phyloP scores from a whole-genome alignment of 2,113 vertebrate genomes.

The Callithrix jacchus region DNA sequence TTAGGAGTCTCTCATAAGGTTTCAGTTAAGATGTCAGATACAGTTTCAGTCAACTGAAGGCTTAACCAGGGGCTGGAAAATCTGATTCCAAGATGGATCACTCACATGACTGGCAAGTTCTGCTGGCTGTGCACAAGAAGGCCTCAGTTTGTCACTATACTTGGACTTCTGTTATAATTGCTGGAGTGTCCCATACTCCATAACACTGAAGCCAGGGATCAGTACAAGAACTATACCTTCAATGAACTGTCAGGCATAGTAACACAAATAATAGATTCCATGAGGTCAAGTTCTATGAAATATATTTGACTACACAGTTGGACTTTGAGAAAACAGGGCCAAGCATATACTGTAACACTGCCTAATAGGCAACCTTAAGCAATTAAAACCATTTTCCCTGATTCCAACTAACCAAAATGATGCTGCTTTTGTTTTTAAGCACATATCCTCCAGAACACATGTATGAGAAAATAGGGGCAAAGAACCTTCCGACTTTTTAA shows the following conservation, averaged over 20 bases:
- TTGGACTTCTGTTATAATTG: background rate
- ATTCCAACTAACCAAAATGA: conserved; percentile 86
- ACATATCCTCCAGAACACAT: conserved; percentile 83
- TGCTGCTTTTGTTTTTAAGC: conserved; percentile 83
- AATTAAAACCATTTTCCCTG: conserved; percentile 80
- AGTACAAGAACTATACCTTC: background rate
- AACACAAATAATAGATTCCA: background rate
- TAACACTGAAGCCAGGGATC: background rate
- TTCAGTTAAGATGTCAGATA: background rate
- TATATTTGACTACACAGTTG: background rate
- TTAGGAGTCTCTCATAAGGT: background rate
- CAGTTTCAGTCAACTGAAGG: background rate
- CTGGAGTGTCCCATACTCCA: background rate
- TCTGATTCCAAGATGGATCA: background rate
- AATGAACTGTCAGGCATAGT: background rate
- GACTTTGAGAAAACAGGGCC: background rate
- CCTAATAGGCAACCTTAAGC: conserved; percentile 35
- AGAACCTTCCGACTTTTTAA: conserved; percentile 80
- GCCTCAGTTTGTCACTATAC: background rate
- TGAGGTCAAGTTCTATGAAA: background rate
- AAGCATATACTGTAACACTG: background rate
- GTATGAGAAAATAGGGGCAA: conserved; percentile 85
- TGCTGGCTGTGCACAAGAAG: background rate
- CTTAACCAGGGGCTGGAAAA: background rate
- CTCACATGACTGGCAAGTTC: background rate